Conservation (phyloP, 2,888 invertebrate species). For the Drosophila kanekoi region DNA sequence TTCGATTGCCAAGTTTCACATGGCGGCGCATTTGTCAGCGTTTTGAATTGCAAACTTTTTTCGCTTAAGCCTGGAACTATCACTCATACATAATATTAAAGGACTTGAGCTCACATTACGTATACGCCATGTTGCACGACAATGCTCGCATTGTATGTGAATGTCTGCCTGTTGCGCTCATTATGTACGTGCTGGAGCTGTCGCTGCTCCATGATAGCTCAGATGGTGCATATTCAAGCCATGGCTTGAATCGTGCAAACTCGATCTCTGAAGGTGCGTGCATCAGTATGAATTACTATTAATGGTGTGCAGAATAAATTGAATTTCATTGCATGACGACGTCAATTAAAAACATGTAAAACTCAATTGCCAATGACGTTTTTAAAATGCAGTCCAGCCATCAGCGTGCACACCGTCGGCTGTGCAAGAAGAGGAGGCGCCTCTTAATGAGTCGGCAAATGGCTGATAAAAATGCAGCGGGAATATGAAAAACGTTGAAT, state of each 20-base stretch:
- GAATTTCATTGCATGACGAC: conserved; percentile 82
- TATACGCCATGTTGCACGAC: conserved; percentile 24
- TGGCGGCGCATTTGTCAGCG: neutral
- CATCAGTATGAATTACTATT: conserved; percentile 75
- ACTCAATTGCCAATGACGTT: conserved; percentile 82
- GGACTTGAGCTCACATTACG: conserved; percentile 8
- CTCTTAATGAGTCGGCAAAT: conserved; percentile 82
- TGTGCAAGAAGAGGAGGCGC: conserved; percentile 11
- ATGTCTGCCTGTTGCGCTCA: conserved; percentile 12
- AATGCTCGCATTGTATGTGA: conserved; percentile 5
- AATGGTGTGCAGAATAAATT: conserved; percentile 80
- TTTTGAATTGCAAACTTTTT: conserved; percentile 25
- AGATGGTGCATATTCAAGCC: conserved; percentile 42
- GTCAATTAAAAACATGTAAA: conserved; percentile 84
- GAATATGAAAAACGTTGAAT: conserved; percentile 65
- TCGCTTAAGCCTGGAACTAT: conserved; percentile 1
- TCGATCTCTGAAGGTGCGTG: conserved; percentile 25
- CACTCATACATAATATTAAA: conserved; percentile 13
- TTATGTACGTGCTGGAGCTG: conserved; percentile 9
- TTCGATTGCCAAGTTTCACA: neutral
- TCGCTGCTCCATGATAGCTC: neutral
- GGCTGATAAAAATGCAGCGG: conserved; percentile 77
- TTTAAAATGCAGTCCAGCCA: conserved; percentile 69
- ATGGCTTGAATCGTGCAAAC: conserved; percentile 12
- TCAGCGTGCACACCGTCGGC: conserved; percentile 18